Evolutionary conservation across 2,888 invertebrate species (phyloP).

Genomic region (Epistrophe grossulariae): DNA sequence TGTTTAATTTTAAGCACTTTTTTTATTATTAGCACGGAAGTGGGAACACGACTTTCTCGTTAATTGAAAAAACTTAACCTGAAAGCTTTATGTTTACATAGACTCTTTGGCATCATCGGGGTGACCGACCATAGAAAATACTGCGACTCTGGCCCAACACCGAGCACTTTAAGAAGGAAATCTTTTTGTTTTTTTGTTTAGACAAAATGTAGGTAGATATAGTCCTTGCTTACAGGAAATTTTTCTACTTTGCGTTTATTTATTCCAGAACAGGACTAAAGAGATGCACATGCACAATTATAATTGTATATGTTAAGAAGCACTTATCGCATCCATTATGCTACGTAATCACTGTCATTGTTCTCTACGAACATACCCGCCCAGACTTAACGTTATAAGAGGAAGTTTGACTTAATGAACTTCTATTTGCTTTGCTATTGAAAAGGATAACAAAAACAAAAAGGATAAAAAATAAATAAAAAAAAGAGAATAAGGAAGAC

Average conservation of each 20-base stretch:
- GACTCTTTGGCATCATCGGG: conserved; percentile 30
- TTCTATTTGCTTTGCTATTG: conserved; percentile 68
- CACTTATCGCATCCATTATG: conserved; percentile 72
- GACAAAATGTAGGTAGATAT: not conserved
- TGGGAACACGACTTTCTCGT: conserved; percentile 27
- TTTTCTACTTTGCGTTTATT: conserved; percentile 8
- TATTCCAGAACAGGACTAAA: conserved; percentile 20
- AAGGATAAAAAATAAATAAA: not conserved
- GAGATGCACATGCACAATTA: conserved; percentile 68
- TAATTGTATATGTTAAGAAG: conserved; percentile 65
- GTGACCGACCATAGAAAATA: conserved; percentile 24
- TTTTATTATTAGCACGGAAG: conserved; percentile 34
- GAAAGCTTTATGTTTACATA: conserved; percentile 67
- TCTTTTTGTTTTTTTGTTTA: not conserved
- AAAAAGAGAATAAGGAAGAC: conserved; percentile 29
- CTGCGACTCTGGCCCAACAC: conserved; percentile 4
- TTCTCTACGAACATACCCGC: conserved; percentile 42
- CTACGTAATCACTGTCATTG: conserved; percentile 69
- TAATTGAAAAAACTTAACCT: conserved; percentile 57
- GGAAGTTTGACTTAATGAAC: conserved; percentile 74
- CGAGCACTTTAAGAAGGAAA: conserved; percentile 23
- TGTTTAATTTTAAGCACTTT: conserved; percentile 32
- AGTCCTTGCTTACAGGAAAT: conserved; percentile 5
- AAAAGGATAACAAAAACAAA: conserved; percentile 23
- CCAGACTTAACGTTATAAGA: conserved; percentile 22